Evolutionary conservation across 2,797 vertebrate genomes (phyloP).

Genomic region (Phoeniculus purpureus): DNA sequence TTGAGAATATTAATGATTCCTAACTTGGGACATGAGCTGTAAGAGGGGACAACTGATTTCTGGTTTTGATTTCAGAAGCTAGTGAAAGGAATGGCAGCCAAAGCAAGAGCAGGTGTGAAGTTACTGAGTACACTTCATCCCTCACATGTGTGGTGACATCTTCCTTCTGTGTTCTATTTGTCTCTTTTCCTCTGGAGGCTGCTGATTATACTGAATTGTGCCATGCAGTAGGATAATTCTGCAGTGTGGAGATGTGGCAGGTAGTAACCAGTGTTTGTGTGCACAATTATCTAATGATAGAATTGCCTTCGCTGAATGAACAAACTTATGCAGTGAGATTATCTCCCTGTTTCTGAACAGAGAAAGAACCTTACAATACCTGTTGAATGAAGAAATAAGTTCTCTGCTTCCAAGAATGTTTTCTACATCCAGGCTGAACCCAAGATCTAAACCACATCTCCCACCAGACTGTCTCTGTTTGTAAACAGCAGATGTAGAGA

Average conservation of each 20-base stretch:
- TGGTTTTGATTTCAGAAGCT: not conserved
- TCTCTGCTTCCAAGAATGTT: not conserved
- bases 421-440: not conserved
- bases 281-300: not conserved
- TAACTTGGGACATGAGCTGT: not conserved
- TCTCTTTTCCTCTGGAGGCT: not conserved
- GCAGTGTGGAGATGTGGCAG: not conserved
- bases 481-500: too few species aligned
- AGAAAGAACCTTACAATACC: not conserved
- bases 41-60: not conserved
- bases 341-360: not conserved
- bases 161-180: not conserved
- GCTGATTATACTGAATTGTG: not conserved
- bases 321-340: not conserved
- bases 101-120: not conserved
- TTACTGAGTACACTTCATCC: not conserved
- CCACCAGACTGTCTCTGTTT: too few species aligned
- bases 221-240: not conserved
- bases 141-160: not conserved
- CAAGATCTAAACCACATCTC: too few species aligned
- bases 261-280: not conserved
- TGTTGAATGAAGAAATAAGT: not conserved
- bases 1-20: not conserved
- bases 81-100: not conserved
- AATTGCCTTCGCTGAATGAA: not conserved